phyloP scores from a whole-genome alignment of 2,797 vertebrate genomes.

The Aulostomus chinensis region DNA sequence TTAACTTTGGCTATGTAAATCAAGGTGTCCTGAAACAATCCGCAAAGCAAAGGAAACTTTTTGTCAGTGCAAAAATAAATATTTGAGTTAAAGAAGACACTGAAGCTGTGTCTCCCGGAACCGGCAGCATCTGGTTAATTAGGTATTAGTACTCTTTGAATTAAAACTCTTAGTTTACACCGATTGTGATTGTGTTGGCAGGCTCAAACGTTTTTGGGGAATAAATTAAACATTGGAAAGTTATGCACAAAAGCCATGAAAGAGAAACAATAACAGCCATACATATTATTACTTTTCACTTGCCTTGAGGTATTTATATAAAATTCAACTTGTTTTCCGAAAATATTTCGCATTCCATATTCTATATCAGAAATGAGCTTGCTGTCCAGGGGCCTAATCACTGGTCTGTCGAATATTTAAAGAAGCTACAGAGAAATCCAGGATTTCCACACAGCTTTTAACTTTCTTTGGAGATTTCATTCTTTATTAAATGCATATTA shows the following conservation, averaged over 20 bases:
- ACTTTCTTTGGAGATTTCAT: no score
- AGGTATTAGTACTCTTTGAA: slow-evolving; percentile 33
- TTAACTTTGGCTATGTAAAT: slow-evolving; percentile 30
- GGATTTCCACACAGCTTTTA: no score
- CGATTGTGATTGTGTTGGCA: slow-evolving; percentile 7
- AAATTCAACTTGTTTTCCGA: neutral
- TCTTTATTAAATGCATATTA: no score
- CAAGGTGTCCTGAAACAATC: slow-evolving; percentile 22
- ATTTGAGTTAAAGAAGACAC: no score
- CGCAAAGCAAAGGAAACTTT: slow-evolving; percentile 11
- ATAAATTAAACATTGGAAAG: slow-evolving; percentile 8
- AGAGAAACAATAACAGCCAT: neutral
- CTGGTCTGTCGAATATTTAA: no score
- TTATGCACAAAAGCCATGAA: slow-evolving; percentile 4
- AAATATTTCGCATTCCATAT: no score
- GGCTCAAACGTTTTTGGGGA: slow-evolving; percentile 1
- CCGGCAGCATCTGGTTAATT: slow-evolving; percentile 27
- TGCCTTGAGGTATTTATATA: neutral
- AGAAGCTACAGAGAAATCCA: no score
- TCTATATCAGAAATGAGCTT: no score
- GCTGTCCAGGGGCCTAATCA: no score
- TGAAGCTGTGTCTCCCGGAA: slow-evolving; percentile 4
- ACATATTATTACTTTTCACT: neutral
- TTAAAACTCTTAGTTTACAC: slow-evolving; percentile 33
- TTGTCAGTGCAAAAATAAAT: slow-evolving; percentile 18